phyloP scores from a whole-genome alignment of 2,888 invertebrate species.

The Orthonychiurus folsomi region DNA sequence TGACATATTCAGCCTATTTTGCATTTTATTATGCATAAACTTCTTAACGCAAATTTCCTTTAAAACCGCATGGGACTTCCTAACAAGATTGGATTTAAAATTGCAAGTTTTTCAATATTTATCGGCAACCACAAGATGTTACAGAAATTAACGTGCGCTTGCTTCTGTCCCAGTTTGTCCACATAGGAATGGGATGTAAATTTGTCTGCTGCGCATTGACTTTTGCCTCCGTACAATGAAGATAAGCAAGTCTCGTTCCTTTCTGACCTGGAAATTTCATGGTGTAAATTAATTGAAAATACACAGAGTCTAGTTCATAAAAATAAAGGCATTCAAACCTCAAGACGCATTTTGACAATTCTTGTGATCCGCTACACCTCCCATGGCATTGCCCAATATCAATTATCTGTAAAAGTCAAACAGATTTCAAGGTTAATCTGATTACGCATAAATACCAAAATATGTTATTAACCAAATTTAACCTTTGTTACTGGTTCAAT shows the following conservation, averaged over 20 bases:
- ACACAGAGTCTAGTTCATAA: conserved; percentile 27
- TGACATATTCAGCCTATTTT: no score
- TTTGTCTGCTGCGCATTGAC: conserved; percentile 34
- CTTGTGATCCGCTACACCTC: conserved; percentile 42
- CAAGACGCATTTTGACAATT: conserved; percentile 38
- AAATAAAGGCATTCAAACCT: no score
- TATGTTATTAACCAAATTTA: background rate
- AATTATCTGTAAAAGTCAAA: conserved; percentile 44
- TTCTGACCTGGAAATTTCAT: conserved; percentile 11
- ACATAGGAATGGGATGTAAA: conserved; percentile 35
- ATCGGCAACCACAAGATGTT: conserved; percentile 34
- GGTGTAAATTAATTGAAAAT: background rate
- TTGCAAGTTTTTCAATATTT: conserved; percentile 7
- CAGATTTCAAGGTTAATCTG: no score
- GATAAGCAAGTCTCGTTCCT: conserved; percentile 26
- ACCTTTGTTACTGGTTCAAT: background rate
- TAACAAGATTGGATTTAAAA: background rate
- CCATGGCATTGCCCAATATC: conserved; percentile 47
- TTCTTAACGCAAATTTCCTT: no score
- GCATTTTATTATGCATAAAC: no score
- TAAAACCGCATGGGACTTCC: background rate
- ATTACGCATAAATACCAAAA: no score
- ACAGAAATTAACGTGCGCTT: conserved; percentile 31
- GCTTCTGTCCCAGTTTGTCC: conserved; percentile 28
- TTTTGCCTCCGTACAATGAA: conserved; percentile 28